phyloP scores from a whole-genome alignment of 1,140 invertebrate genomes.

The Grapholita molesta region DNA sequence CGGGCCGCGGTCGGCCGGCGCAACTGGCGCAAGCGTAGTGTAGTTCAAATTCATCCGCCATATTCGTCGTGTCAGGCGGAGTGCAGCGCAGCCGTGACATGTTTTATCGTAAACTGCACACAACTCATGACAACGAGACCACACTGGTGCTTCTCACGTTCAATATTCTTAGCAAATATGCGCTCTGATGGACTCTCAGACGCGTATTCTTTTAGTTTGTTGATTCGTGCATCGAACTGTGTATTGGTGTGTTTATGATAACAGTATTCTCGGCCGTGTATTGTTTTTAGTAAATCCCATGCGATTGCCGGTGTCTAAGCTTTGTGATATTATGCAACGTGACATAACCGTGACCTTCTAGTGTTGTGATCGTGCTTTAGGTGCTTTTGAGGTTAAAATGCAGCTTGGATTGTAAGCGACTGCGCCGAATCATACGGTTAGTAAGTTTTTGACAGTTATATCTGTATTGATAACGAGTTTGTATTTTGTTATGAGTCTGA shows the following conservation, averaged over 20 bases:
- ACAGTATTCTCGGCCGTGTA: conserved; percentile 66
- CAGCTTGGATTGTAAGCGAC: conserved; percentile 72
- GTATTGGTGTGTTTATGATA: conserved; percentile 76
- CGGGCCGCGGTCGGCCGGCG: conserved; percentile 35
- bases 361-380: conserved; percentile 59
- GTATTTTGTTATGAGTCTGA: background rate
- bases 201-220: conserved; percentile 62
- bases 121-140: conserved; percentile 60
- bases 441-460: conserved; percentile 47
- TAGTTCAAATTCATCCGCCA: conserved; percentile 69
- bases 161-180: conserved; percentile 59
- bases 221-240: conserved; percentile 73
- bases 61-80: conserved; percentile 75
- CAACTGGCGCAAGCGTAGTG: conserved; percentile 67
- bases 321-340: conserved; percentile 70
- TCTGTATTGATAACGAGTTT: conserved; percentile 46
- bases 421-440: conserved; percentile 72
- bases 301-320: conserved; percentile 52
- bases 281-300: conserved; percentile 61
- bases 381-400: conserved; percentile 76
- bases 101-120: conserved; percentile 72
- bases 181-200: conserved; percentile 52
- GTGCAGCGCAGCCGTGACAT: conserved; percentile 71
- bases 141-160: conserved; percentile 58
- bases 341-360: conserved; percentile 73